Conservation (phyloP, 2,888 invertebrate species). For the Cremastobaeus sp. region DNA sequence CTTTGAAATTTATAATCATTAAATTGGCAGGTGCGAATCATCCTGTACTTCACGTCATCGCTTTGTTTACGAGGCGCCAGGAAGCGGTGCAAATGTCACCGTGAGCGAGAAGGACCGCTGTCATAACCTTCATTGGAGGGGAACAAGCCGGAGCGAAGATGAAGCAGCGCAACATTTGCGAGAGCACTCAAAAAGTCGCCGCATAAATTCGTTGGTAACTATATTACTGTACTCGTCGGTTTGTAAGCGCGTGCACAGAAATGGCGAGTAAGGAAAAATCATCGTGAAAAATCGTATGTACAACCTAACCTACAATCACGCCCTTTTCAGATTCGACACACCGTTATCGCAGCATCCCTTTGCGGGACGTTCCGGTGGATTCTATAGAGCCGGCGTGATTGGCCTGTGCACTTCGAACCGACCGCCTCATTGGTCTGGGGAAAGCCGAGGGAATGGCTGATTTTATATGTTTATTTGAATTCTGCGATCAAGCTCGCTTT, state of each 20-base stretch:
- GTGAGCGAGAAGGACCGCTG: background rate
- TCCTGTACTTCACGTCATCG: constrained; percentile 1
- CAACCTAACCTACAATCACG: constrained; percentile 54
- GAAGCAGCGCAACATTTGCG: background rate
- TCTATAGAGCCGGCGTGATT: constrained; percentile 21
- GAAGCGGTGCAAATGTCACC: constrained; percentile 1
- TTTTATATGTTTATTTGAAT: too few species aligned
- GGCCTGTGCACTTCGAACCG: constrained; percentile 9
- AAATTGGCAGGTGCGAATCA: constrained; percentile 2
- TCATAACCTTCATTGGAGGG: constrained; percentile 17
- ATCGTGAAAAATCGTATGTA: constrained; percentile 13
- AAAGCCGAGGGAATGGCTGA: background rate
- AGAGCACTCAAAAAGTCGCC: background rate
- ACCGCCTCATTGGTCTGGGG: constrained; percentile 20
- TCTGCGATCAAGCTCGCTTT: too few species aligned
- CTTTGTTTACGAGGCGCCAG: constrained; percentile 3
- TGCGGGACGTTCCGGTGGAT: constrained; percentile 6
- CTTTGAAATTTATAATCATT: too few species aligned
- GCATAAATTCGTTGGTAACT: background rate
- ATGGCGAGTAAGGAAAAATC: constrained; percentile 14
- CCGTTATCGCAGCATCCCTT: constrained; percentile 39
- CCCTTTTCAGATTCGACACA: constrained; percentile 46
- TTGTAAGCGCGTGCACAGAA: constrained; percentile 34
- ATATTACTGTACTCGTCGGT: background rate
- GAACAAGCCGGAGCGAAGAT: background rate